These are phyloP conservation scores for Argyresthia goedartella DNA, from an alignment of 2,888 invertebrate genomes.

Conservation along the genomic window DNA sequence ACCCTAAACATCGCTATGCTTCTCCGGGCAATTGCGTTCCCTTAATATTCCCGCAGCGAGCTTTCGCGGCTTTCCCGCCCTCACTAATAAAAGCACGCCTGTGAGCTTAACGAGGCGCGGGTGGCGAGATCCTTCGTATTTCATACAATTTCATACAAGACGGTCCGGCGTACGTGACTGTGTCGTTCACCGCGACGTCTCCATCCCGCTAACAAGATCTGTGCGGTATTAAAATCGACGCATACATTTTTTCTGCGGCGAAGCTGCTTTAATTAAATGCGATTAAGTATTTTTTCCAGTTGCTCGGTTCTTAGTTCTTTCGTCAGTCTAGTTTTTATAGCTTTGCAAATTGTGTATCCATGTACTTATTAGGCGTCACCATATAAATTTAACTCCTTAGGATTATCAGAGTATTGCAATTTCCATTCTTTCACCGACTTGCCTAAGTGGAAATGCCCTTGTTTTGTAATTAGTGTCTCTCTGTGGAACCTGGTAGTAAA, in stretches of 20 bases:
- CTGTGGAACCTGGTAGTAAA: too few relatives aligned
- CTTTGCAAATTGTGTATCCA: too few relatives aligned
- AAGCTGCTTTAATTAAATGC: too few relatives aligned
- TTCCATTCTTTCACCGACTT: too few relatives aligned
- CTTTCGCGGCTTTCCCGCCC: slow-evolving; percentile 46
- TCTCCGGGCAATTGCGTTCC: slow-evolving; percentile 41
- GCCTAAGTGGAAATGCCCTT: too few relatives aligned
- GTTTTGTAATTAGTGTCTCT: too few relatives aligned
- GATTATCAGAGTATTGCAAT: too few relatives aligned
- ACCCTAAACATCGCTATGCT: background rate
- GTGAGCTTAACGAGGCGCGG: slow-evolving; percentile 61
- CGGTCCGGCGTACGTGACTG: slow-evolving; percentile 46
- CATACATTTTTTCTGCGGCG: background rate
- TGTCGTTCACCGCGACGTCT: slow-evolving; percentile 24
- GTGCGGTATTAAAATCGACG: slow-evolving; percentile 36
- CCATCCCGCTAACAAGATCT: slow-evolving; percentile 44
- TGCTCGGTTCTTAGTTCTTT: too few relatives aligned
- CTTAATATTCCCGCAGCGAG: slow-evolving; percentile 64
- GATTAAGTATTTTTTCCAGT: too few relatives aligned
- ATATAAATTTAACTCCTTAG: too few relatives aligned
- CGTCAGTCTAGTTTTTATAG: too few relatives aligned
- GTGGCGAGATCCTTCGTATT: slow-evolving; percentile 54
- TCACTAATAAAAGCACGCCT: slow-evolving; percentile 66
- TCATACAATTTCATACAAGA: slow-evolving; percentile 11
- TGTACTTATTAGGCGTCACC: too few relatives aligned